A percentile compares a stretch with the other conserved stretches of the same genome.
phyloP scores from a whole-genome alignment of 2,888 invertebrate genomes.

The Meliscaeva auricollis region DNA sequence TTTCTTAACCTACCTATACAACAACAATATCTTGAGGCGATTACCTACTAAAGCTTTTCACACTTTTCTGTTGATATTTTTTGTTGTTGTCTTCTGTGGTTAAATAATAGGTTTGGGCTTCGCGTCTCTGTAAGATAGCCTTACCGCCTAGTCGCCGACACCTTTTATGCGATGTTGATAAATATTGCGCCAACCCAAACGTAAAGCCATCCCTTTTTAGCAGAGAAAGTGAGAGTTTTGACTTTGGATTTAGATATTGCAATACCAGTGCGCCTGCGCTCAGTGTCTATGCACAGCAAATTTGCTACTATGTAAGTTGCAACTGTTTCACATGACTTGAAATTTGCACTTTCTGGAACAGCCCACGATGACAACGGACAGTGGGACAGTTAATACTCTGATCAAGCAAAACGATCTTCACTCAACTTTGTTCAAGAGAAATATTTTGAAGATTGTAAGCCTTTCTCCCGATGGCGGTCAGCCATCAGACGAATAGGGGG shows the following conservation, averaged over 20 bases:
- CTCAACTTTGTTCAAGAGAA: too few species aligned
- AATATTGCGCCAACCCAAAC: slow-evolving; percentile 16
- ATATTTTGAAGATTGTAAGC: too few species aligned
- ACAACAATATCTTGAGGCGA: slow-evolving; percentile 58
- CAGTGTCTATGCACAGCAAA: background rate
- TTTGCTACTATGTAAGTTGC: background rate
- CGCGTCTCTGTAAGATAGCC: slow-evolving; percentile 1
- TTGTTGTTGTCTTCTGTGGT: background rate
- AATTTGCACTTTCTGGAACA: slow-evolving; percentile 34
- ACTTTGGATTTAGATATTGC: slow-evolving; percentile 30
- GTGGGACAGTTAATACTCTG: too few species aligned
- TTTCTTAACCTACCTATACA: background rate
- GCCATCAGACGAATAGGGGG: too few species aligned
- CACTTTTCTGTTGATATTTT: slow-evolving; percentile 50
- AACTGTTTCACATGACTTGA: slow-evolving; percentile 17
- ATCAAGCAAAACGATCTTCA: background rate
- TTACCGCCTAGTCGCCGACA: slow-evolving; percentile 12
- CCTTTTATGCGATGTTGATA: slow-evolving; percentile 37
- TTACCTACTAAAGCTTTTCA: slow-evolving; percentile 66
- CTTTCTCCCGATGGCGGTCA: too few species aligned
- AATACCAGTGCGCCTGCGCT: slow-evolving; percentile 1
- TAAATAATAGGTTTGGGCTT: slow-evolving; percentile 35
- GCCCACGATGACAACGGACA: background rate
- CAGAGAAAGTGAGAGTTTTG: slow-evolving; percentile 69
- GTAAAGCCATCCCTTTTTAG: slow-evolving; percentile 57